These are phyloP conservation scores for Thaleichthys pacificus DNA, from an alignment of 2,797 vertebrate species.

Conservation along the genomic window DNA sequence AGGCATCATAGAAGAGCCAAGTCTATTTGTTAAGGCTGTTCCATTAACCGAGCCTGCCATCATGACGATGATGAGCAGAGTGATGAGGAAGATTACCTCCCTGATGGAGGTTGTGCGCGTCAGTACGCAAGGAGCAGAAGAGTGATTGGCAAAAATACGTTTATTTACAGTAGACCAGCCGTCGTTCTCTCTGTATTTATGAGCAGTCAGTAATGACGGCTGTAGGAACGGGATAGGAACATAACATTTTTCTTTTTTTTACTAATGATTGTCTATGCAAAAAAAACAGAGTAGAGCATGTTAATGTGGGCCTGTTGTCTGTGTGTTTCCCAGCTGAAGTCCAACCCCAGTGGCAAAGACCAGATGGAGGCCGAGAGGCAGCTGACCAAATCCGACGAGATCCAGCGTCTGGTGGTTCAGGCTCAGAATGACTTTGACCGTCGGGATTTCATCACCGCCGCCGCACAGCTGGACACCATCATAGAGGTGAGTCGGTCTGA, in stretches of 20 bases:
- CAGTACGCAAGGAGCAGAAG: constrained; percentile 2
- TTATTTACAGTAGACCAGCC: neutral
- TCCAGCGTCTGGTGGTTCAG: constrained; percentile 84
- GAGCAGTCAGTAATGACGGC: too few species aligned
- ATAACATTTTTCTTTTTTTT: too few species aligned
- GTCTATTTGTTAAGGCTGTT: constrained; percentile 45
- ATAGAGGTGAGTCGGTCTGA: constrained; percentile 80
- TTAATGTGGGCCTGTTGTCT: neutral
- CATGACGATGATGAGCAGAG: constrained; percentile 43
- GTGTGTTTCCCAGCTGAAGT: constrained; percentile 81
- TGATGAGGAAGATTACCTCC: constrained; percentile 43
- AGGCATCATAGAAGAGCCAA: constrained; percentile 33
- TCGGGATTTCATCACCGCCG: constrained; percentile 79
- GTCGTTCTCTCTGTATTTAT: neutral
- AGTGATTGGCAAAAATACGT: constrained; percentile 10
- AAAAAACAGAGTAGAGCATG: too few species aligned
- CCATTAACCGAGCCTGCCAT: constrained; percentile 51
- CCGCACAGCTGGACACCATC: constrained; percentile 82
- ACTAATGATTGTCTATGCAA: too few species aligned
- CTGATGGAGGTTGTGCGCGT: constrained; percentile 42
- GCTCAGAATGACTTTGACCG: constrained; percentile 73
- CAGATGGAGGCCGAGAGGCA: constrained; percentile 85
- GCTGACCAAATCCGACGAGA: constrained; percentile 87
- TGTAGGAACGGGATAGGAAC: neutral
- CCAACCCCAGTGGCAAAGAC: constrained; percentile 85